Percentiles rank a stretch among this genome's conserved stretches.
Evolutionary conservation across 2,113 vertebrate species (phyloP).

Genomic region (Aptenodytes patagonicus): DNA sequence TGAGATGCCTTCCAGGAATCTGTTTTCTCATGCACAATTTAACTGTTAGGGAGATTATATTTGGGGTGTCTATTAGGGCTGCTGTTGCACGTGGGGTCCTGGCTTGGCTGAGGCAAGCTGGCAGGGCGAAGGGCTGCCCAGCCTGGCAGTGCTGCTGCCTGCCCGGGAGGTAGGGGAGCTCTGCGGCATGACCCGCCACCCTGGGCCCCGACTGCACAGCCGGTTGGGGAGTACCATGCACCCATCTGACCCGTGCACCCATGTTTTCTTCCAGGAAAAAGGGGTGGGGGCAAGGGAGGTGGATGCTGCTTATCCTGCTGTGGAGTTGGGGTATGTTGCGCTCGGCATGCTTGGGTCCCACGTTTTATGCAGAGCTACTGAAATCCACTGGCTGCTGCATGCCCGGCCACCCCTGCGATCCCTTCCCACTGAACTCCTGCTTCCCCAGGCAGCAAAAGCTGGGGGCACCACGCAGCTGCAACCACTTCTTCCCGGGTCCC

Average conservation of each 20-base stretch:
- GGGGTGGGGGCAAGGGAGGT: background rate
- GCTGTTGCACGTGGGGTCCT: fast-evolving
- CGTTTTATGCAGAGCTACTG: background rate
- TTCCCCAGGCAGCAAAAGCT: background rate
- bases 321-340: background rate
- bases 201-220: background rate
- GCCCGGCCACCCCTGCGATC: fast-evolving
- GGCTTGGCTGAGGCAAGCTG: background rate
- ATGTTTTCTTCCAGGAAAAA: background rate
- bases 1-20: background rate
- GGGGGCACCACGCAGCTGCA: background rate
- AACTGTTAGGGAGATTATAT: background rate
- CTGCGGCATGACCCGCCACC: fast-evolving
- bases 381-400: background rate
- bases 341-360: fast-evolving
- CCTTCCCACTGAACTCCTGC: background rate
- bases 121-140: background rate
- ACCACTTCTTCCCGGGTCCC: fast-evolving
- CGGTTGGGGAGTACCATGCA: fast-evolving
- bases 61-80: background rate
- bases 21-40: background rate
- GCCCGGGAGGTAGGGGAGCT: background rate
- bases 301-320: background rate
- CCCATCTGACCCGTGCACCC: background rate
- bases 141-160: background rate